Evolutionary conservation across 2,888 invertebrate species (phyloP).

Genomic region (Drosophila leonis): DNA sequence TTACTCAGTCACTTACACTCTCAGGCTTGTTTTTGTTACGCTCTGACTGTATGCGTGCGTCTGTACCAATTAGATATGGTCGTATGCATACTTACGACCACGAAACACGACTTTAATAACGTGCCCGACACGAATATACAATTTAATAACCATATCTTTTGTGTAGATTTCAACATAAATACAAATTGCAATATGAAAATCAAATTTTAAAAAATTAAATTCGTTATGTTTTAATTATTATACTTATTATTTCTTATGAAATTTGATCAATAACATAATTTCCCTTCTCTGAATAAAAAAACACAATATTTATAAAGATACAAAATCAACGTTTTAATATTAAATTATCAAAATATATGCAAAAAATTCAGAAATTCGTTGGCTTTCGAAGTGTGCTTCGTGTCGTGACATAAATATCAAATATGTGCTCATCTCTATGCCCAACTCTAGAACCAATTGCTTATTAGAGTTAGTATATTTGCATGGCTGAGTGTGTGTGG

Average conservation of each 20-base stretch:
- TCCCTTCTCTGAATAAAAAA: too few species aligned
- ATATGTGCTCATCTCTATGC: slow-evolving; percentile 13
- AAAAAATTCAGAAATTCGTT: background rate
- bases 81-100: background rate
- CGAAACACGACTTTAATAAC: background rate
- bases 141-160: background rate
- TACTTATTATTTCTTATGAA: too few species aligned
- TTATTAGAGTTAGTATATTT: slow-evolving; percentile 29
- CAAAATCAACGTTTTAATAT: background rate
- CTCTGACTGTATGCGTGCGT: slow-evolving; percentile 16
- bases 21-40: slow-evolving; percentile 19
- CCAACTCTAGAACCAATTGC: slow-evolving; percentile 27
- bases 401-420: background rate
- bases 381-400: background rate
- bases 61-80: slow-evolving; percentile 35
- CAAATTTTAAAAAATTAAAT: too few species aligned
- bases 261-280: too few species aligned
- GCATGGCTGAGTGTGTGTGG: slow-evolving; percentile 4
- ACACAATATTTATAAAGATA: background rate
- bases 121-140: background rate
- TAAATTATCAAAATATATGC: background rate
- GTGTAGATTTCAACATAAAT: background rate
- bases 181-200: background rate
- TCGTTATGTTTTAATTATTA: too few species aligned
- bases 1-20: slow-evolving; percentile 12